These are phyloP conservation scores for Propithecus perrieri DNA, from an alignment of 2,797 vertebrate genomes.

Conservation along the genomic window DNA sequence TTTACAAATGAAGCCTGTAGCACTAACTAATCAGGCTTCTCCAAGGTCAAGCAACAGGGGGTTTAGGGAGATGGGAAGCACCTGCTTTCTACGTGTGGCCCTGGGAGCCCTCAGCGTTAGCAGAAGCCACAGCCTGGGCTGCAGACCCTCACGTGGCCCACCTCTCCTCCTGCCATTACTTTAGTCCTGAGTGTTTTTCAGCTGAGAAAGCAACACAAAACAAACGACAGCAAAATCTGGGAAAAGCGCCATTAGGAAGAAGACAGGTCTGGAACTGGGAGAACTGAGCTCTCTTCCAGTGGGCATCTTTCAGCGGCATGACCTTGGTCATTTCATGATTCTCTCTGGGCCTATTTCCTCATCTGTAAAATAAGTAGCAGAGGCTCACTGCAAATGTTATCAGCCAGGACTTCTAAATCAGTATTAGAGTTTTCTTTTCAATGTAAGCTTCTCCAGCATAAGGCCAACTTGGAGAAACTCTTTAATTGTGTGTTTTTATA, in stretches of 20 bases:
- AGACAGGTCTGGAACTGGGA: not conserved
- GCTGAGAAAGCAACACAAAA: not conserved
- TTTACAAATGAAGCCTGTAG: not conserved
- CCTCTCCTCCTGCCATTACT: not conserved
- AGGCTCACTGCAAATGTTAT: not conserved
- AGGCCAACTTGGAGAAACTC: not conserved
- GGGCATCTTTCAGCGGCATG: fast-evolving
- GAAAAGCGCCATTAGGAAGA: not conserved
- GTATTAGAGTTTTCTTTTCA: not conserved
- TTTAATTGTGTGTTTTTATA: not conserved
- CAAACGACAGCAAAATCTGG: not conserved
- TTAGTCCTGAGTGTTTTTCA: not conserved
- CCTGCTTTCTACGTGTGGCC: not conserved
- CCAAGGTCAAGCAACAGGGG: not conserved
- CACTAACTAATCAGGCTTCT: not conserved
- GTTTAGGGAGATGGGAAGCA: not conserved
- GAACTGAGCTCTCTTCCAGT: not conserved
- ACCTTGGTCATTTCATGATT: not conserved
- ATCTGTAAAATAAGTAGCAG: not conserved
- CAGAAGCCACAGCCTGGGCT: not conserved
- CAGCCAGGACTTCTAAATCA: not conserved
- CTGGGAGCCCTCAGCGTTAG: not conserved
- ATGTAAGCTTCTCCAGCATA: not conserved
- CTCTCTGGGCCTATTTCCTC: not conserved
- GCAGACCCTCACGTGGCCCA: not conserved